Conservation (phyloP, 2,113 vertebrate species). For the Istiophorus platypterus region DNA sequence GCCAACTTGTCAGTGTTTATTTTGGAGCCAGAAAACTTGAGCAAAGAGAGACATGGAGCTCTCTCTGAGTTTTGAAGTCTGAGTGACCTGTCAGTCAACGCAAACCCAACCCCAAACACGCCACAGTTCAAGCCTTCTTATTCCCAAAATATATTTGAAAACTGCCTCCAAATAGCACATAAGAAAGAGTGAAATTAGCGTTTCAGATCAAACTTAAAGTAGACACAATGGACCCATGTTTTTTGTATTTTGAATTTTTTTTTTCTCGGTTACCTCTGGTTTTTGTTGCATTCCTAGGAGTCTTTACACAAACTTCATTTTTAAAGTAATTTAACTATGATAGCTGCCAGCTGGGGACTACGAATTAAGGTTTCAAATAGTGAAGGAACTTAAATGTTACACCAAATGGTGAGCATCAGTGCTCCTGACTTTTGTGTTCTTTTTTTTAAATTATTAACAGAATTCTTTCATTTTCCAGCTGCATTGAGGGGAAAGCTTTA, state of each 20-base stretch:
- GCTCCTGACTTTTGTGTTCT: too few relatives aligned
- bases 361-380: too few relatives aligned
- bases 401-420: too few relatives aligned
- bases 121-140: neutral
- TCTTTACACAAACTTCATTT: neutral
- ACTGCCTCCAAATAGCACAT: neutral
- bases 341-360: too few relatives aligned
- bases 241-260: neutral
- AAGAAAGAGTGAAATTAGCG: neutral
- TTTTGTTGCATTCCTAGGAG: too few relatives aligned
- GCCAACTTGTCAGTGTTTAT: conserved; percentile 26
- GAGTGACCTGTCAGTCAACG: conserved; percentile 30
- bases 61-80: conserved; percentile 5
- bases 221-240: too few relatives aligned
- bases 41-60: neutral
- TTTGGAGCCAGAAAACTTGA: conserved; percentile 15
- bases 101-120: neutral
- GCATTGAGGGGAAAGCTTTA: neutral
- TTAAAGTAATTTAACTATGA: too few relatives aligned
- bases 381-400: too few relatives aligned
- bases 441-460: too few relatives aligned
- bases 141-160: conserved; percentile 11
- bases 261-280: neutral
- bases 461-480: too few relatives aligned
- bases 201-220: neutral